Conservation (phyloP, 64 coral and sea anemone species). For the Montipora sp. region DNA sequence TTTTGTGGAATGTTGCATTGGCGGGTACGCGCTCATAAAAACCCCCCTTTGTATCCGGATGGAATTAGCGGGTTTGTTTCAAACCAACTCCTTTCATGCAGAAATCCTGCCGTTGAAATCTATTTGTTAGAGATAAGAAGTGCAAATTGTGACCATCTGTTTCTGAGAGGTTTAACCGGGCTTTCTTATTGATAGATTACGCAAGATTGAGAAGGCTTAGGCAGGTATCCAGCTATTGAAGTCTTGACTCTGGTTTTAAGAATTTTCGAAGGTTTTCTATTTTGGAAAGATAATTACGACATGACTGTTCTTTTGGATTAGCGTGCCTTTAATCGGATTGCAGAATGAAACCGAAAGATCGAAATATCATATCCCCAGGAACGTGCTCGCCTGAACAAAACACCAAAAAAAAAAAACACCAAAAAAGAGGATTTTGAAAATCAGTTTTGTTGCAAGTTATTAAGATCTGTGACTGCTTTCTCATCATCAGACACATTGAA, state of each 20-base stretch:
- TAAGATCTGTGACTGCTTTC: too few species aligned
- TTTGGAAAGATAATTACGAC: neutral
- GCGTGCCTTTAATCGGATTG: neutral
- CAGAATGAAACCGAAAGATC: neutral
- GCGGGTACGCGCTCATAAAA: neutral
- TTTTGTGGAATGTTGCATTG: neutral
- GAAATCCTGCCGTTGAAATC: neutral
- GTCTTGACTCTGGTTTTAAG: neutral
- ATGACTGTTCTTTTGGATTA: neutral
- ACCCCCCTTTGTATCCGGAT: neutral
- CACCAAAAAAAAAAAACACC: neutral
- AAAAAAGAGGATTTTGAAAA: neutral
- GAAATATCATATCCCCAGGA: neutral
- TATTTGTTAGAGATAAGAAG: neutral
- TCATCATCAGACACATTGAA: too few species aligned
- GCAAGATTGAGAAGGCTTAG: neutral
- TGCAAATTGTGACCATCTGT: neutral
- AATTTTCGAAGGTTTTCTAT: neutral
- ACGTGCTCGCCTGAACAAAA: neutral
- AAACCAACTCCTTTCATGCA: neutral
- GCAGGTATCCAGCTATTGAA: neutral
- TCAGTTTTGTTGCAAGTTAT: neutral
- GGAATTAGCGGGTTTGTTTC: too few species aligned
- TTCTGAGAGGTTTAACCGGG: neutral
- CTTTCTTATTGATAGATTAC: neutral